Base-by-base conservation (phyloP, 2,113 vertebrate genomes). In the Trinectes maculatus region DNA sequence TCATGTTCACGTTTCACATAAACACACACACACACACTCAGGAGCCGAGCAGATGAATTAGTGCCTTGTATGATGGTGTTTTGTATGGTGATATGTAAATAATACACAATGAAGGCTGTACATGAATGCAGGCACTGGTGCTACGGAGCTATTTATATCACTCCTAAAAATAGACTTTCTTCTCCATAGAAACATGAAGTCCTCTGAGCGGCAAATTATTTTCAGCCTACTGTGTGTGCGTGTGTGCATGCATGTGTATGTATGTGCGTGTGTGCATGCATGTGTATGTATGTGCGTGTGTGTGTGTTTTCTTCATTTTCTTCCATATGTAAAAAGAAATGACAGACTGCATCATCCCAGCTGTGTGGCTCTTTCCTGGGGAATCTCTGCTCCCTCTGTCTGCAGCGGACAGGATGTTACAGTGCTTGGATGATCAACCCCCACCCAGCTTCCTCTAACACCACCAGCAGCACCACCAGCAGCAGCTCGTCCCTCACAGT, bases 131-230 rank as follows among this genome's bases (percentile, higher is more conserved):
- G 40, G 83, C 48, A 6, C 65, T 28, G 49, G 69, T 68, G 85
- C 85, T 18, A 86, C 79, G 80, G 76, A 86, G 78, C 84, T 90
- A 89, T 91, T 91, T 90, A 74, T 90, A 88, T 49, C 64, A 1
- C 67, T 22, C 31, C 88, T 90, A 91, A 82, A 91, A 87, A 91
- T 91, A 91, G 89, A 71, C 63, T 59, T 80, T 77, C 74, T 90
- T 90, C 87, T 87, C 85, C 88, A 86, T 86, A 90, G 87, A 91
- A 87, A 91, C 87, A 82, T 86, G 83, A 90, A 91, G 86, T 89
- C 80, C 82, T 87, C 54, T 74, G 71, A 77, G 78, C 46, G 55
- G 61, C 1, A 40, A 85, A 83, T 78, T 79, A 77, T 62, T 76
- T 58, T 47, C 31, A 3, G 64, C 79, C 77, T 79, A 63, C 79